phyloP scores from a whole-genome alignment of 2,113 vertebrate species.

The Toxotes chatareus region DNA sequence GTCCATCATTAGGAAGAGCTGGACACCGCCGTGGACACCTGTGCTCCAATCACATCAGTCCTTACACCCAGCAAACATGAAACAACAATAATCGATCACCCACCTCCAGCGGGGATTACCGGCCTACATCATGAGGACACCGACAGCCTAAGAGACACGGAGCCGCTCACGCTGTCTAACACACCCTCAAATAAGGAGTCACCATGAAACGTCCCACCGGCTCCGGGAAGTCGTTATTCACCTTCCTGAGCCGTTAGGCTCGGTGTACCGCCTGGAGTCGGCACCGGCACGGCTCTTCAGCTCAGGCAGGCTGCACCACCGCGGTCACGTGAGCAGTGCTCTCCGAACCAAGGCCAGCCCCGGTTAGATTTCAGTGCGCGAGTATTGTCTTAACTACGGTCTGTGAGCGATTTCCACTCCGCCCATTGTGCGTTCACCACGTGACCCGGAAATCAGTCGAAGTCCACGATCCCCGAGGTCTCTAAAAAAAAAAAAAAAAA shows the following conservation, averaged over 20 bases:
- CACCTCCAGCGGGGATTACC: slow-evolving; percentile 35
- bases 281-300: neutral
- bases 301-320: slow-evolving; percentile 11
- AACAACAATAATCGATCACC: slow-evolving; percentile 31
- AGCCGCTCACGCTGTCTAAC: neutral
- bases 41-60: neutral
- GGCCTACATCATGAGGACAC: slow-evolving; percentile 39
- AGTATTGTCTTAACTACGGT: neutral
- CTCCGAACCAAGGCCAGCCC: slow-evolving; percentile 24
- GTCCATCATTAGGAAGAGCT: neutral
- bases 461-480: neutral
- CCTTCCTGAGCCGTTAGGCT: neutral
- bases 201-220: neutral
- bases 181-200: neutral
- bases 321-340: slow-evolving; percentile 13
- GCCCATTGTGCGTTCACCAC: neutral
- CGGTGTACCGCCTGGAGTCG: neutral
- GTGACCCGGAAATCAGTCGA: slow-evolving; percentile 26
- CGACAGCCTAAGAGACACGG: neutral
- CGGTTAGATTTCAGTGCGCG: neutral
- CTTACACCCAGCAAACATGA: slow-evolving; percentile 7
- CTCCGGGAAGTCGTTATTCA: neutral
- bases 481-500: too few relatives aligned
- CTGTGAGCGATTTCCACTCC: too few relatives aligned
- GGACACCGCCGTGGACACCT: neutral